A percentile compares a stretch with the other conserved stretches of the same genome.
phyloP scores from a whole-genome alignment of 2,113 vertebrate species.

The Nothocercus nigrocapillus region DNA sequence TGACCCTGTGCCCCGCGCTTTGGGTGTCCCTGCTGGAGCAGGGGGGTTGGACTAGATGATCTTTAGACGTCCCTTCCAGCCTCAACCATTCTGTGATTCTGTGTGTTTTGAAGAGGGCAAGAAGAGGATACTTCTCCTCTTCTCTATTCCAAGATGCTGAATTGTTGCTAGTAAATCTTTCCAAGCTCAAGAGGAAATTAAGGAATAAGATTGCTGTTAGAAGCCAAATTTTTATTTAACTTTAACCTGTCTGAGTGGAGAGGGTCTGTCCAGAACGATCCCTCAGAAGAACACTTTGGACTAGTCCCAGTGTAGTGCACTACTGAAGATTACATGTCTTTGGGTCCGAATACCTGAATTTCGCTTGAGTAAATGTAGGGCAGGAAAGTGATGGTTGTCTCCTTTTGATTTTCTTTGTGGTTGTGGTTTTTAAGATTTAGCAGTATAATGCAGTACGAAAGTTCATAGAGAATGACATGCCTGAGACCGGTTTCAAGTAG shows the following conservation, averaged over 20 bases:
- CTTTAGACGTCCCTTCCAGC: no score
- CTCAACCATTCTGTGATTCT: no score
- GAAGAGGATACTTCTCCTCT: background rate
- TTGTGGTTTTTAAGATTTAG: background rate
- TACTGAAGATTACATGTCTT: background rate
- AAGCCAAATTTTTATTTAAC: background rate
- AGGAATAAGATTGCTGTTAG: no score
- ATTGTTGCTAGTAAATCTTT: background rate
- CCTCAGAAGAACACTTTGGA: background rate
- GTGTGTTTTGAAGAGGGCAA: background rate
- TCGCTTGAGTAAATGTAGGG: background rate
- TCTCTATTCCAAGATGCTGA: background rate
- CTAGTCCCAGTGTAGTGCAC: background rate
- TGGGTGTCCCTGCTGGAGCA: no score
- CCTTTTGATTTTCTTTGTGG: background rate
- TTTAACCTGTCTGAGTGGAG: background rate
- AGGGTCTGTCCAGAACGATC: background rate
- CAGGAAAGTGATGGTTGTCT: background rate
- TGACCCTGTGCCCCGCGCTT: no score
- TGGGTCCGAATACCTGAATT: background rate
- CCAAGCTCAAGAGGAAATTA: background rate
- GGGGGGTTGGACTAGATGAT: no score
- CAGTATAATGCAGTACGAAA: background rate
- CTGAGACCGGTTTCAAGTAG: background rate
- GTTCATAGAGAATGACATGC: background rate